Percentiles rank a stretch among this genome's conserved stretches.
phyloP scores from a whole-genome alignment of 2,888 invertebrate genomes.

The Iselma pallidipennis region DNA sequence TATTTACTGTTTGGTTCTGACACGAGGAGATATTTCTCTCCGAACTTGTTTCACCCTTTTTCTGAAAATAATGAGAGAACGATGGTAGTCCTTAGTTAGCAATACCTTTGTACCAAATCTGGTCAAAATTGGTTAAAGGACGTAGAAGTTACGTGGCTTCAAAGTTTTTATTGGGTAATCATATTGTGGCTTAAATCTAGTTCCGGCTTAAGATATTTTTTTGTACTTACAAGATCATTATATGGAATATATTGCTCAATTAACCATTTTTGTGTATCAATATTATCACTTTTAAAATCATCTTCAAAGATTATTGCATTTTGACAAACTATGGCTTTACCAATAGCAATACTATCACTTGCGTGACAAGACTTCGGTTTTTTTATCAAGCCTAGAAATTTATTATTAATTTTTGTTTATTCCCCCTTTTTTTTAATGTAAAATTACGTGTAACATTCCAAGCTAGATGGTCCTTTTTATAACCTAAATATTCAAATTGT shows the following conservation, averaged over 20 bases:
- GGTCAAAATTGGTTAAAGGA: too few species aligned
- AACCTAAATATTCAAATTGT: slow-evolving; percentile 58
- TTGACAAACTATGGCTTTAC: slow-evolving; percentile 50
- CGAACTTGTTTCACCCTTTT: too few species aligned
- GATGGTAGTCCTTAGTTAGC: too few species aligned
- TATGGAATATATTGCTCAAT: slow-evolving; percentile 63
- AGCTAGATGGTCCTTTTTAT: slow-evolving; percentile 54
- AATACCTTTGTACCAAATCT: too few species aligned
- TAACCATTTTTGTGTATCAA: slow-evolving; percentile 60
- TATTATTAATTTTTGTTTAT: not conserved
- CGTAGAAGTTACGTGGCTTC: too few species aligned
- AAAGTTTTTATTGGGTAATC: too few species aligned
- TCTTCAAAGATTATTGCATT: slow-evolving; percentile 64
- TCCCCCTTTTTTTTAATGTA: not conserved
- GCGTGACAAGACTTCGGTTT: slow-evolving; percentile 6
- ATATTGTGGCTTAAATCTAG: too few species aligned
- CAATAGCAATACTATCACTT: slow-evolving; percentile 42
- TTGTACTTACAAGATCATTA: slow-evolving; percentile 50
- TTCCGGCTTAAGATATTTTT: too few species aligned
- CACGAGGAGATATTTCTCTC: too few species aligned
- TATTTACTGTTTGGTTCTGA: too few species aligned
- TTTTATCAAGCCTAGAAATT: slow-evolving; percentile 8
- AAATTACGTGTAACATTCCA: slow-evolving; percentile 56
- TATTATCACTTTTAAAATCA: slow-evolving; percentile 56
- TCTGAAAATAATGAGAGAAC: too few species aligned